Evolutionary conservation across 2,113 vertebrate genomes (phyloP).

Genomic region (Maccullochella peelii): DNA sequence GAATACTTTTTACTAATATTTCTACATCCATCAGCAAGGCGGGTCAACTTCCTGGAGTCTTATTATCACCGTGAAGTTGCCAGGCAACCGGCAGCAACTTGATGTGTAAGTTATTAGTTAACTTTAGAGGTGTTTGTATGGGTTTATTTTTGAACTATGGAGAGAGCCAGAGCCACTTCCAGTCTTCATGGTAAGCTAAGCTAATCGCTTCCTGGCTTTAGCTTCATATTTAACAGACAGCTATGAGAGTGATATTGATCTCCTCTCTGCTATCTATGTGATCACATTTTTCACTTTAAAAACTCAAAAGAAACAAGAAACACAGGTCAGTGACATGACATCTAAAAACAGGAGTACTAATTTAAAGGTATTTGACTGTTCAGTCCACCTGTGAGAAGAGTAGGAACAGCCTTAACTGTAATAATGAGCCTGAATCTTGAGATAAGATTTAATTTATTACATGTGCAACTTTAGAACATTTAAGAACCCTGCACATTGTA

Average conservation of each 20-base stretch:
- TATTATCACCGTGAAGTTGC: neutral
- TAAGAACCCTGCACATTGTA: conserved; percentile 18
- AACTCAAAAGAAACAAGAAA: neutral
- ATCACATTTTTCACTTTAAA: neutral
- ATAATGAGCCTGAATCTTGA: conserved; percentile 11
- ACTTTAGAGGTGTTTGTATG: neutral
- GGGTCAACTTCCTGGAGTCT: neutral
- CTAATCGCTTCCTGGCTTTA: neutral
- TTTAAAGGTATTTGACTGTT: too few species aligned
- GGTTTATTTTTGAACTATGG: neutral
- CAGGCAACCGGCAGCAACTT: conserved; percentile 18
- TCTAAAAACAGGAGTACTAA: too few species aligned
- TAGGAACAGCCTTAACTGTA: neutral
- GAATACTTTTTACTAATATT: too few species aligned
- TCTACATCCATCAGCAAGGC: neutral
- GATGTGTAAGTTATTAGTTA: neutral
- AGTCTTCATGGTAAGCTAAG: neutral
- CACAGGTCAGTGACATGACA: neutral
- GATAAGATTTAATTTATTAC: conserved; percentile 1
- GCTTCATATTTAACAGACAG: neutral
- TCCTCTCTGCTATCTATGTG: too few species aligned
- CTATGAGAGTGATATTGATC: neutral
- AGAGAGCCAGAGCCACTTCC: neutral
- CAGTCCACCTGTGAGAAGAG: neutral
- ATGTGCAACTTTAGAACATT: conserved; percentile 19